A percentile compares a stretch with the other conserved stretches of the same genome.
Conservation (phyloP, 2,888 invertebrate species). For the Tethea ocularis region DNA sequence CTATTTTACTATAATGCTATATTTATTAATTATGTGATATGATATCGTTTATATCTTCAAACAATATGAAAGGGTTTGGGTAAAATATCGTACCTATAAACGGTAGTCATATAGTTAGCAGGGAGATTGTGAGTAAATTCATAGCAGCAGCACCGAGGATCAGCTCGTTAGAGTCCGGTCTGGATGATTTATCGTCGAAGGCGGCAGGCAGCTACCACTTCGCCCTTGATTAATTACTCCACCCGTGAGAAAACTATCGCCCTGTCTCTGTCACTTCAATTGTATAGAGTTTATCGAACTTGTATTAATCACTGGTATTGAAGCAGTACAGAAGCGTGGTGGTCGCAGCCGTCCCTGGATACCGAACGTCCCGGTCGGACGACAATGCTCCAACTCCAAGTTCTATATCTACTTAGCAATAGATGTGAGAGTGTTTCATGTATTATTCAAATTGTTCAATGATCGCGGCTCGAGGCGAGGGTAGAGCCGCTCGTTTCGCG, state of each 20-base stretch:
- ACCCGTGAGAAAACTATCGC: slow-evolving; percentile 70
- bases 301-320: slow-evolving; percentile 49
- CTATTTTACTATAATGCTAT: too few relatives aligned
- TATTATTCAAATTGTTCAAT: slow-evolving; percentile 74
- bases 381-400: neutral
- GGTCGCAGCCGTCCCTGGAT: slow-evolving; percentile 5
- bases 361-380: neutral
- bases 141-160: slow-evolving; percentile 31
- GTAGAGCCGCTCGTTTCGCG: slow-evolving; percentile 51
- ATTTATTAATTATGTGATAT: too few relatives aligned
- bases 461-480: slow-evolving; percentile 43
- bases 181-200: slow-evolving; percentile 62
- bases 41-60: too few relatives aligned
- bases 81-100: neutral
- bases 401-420: slow-evolving; percentile 15
- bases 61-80: too few relatives aligned
- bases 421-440: slow-evolving; percentile 57
- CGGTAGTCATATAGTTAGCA: neutral
- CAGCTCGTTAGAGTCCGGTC: slow-evolving; percentile 55
- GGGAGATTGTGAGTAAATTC: slow-evolving; percentile 31
- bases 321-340: slow-evolving; percentile 11
- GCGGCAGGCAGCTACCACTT: slow-evolving; percentile 36
- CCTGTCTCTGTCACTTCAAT: slow-evolving; percentile 59
- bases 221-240: slow-evolving; percentile 69
- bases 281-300: slow-evolving; percentile 53